Evolutionary conservation across 1,140 invertebrate genomes (phyloP).

Genomic region (Leptinotarsa texana): DNA sequence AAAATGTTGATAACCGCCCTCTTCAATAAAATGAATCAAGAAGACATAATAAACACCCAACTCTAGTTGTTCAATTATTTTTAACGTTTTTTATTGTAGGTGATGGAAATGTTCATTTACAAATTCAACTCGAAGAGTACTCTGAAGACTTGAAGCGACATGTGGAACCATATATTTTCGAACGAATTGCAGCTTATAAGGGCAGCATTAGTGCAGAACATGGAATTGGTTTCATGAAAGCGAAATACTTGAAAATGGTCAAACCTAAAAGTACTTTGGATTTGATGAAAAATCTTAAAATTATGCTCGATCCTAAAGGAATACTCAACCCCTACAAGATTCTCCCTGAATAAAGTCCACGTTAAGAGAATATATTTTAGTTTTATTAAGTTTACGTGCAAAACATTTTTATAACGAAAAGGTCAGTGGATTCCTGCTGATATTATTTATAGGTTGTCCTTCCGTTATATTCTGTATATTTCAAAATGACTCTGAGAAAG

Average conservation of each 20-base stretch:
- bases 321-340: conserved; percentile 75
- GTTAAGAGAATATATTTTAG: not conserved
- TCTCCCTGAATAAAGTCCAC: not conserved
- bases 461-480: conserved; percentile 7
- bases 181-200: conserved; percentile 74
- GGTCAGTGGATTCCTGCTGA: not conserved
- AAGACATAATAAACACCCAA: no score
- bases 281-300: conserved; percentile 84
- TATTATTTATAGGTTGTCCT: conserved; percentile 13
- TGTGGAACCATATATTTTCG: conserved; percentile 88
- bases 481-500: no score
- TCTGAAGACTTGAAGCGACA: conserved; percentile 66
- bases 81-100: conserved; percentile 59
- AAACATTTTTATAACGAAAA: not conserved
- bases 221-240: conserved; percentile 90
- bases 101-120: conserved; percentile 90
- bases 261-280: conserved; percentile 74
- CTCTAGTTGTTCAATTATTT: no score
- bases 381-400: not conserved
- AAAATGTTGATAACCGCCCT: no score
- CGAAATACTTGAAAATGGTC: conserved; percentile 79
- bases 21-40: no score
- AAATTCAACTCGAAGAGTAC: conserved; percentile 75
- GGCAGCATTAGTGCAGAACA: conserved; percentile 96
- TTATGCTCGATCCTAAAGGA: conserved; percentile 84